Conservation (phyloP, 2,113 vertebrate species). For the Gymnogyps californianus region DNA sequence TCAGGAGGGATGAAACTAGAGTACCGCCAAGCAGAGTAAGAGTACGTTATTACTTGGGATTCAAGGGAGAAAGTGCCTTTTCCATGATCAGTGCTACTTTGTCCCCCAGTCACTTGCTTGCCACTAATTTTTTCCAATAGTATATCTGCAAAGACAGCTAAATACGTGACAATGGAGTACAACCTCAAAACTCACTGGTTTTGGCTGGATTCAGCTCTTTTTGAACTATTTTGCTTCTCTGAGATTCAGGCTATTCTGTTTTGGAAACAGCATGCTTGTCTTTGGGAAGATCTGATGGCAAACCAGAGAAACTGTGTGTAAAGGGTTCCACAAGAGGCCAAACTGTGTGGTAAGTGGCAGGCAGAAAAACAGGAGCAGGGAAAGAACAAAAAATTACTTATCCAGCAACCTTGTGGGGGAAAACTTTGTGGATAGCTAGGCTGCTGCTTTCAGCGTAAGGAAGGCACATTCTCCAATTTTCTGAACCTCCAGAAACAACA, state of each 20-base stretch:
- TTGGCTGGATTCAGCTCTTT: not conserved
- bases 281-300: not conserved
- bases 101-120: no score
- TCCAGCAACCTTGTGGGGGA: not conserved
- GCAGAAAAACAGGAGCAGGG: not conserved
- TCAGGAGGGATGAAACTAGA: not conserved
- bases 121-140: not conserved
- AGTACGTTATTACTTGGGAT: no score
- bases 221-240: not conserved
- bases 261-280: not conserved
- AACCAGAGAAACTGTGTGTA: not conserved
- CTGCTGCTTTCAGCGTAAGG: not conserved
- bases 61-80: not conserved
- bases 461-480: not conserved
- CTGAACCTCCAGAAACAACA: not conserved
- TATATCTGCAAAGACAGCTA: not conserved
- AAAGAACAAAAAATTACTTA: not conserved
- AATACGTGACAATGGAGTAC: not conserved
- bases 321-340: not conserved
- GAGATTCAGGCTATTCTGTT: not conserved
- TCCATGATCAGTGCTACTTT: not conserved
- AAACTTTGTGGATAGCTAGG: not conserved
- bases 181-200: not conserved
- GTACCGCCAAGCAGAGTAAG: not conserved
- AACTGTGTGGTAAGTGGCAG: not conserved